Evolutionary conservation across 2,797 vertebrate genomes (phyloP).

Genomic region (Hoplostethus atlanticus): DNA sequence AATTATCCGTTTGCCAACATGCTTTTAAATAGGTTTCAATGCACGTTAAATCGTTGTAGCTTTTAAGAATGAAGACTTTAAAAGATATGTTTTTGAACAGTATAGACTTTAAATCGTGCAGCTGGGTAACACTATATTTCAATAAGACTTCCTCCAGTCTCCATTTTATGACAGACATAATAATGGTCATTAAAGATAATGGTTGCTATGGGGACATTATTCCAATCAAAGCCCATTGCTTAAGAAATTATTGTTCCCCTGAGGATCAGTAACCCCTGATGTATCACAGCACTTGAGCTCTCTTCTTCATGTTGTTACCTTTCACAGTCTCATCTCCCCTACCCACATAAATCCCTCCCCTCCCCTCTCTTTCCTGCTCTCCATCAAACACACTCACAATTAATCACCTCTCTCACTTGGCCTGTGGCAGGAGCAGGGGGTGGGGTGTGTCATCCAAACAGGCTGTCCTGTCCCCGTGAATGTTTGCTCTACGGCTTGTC

Average conservation of each 20-base stretch:
- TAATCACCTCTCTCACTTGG: constrained; percentile 73
- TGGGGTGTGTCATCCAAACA: constrained; percentile 77
- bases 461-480: constrained; percentile 67
- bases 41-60: no score
- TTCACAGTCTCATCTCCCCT: constrained; percentile 47
- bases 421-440: constrained; percentile 52
- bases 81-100: constrained; percentile 24
- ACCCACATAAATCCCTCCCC: constrained; percentile 33
- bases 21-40: background rate
- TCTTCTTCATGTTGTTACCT: constrained; percentile 60
- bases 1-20: background rate
- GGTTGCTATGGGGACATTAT: constrained; percentile 80
- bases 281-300: constrained; percentile 60
- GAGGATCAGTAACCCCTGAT: constrained; percentile 66
- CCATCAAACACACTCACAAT: constrained; percentile 81
- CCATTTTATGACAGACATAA: constrained; percentile 73
- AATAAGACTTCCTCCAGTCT: constrained; percentile 70
- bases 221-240: constrained; percentile 76
- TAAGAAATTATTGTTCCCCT: constrained; percentile 72
- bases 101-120: constrained; percentile 18
- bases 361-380: constrained; percentile 51
- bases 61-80: constrained; percentile 16
- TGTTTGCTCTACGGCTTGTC: constrained; percentile 79
- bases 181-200: constrained; percentile 80
- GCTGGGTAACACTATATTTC: constrained; percentile 50